A percentile compares a stretch with the other conserved stretches of the same genome.
phyloP scores from a whole-genome alignment of 2,888 invertebrate species.

The Rutpela maculata region DNA sequence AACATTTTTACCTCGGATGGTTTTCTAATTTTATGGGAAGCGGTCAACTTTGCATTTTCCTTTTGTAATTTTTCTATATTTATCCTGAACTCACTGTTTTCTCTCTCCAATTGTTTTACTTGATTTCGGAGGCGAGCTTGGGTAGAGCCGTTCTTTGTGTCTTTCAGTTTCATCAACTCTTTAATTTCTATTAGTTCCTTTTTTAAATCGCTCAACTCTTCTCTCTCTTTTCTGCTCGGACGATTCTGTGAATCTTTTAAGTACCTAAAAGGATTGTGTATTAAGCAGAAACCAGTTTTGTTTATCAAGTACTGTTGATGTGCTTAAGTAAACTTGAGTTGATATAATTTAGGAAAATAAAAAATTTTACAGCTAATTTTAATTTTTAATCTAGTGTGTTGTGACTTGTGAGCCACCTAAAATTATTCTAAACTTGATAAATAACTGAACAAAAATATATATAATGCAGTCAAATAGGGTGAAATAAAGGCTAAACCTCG shows the following conservation, averaged over 20 bases:
- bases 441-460: no score
- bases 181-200: slow-evolving; percentile 81
- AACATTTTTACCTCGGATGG: slow-evolving; percentile 83
- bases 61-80: slow-evolving; percentile 82
- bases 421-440: no score
- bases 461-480: no score
- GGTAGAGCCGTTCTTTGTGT: slow-evolving; percentile 82
- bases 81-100: slow-evolving; percentile 79
- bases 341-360: not conserved
- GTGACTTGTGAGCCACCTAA: no score
- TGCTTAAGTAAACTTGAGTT: not conserved
- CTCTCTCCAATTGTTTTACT: slow-evolving; percentile 83
- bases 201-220: slow-evolving; percentile 80
- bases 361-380: no score
- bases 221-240: slow-evolving; percentile 81
- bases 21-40: slow-evolving; percentile 77
- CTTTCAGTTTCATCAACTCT: slow-evolving; percentile 83
- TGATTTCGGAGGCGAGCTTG: slow-evolving; percentile 86
- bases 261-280: slow-evolving; percentile 70
- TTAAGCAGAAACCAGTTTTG: not conserved
- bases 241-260: slow-evolving; percentile 82
- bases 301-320: not conserved
- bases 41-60: slow-evolving; percentile 79
- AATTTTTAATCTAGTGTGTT: no score
- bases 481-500: no score